A percentile compares a stretch with the other conserved stretches of the same genome.
Conservation (phyloP, 2,113 vertebrate genomes). For the Pachypanchax playfairii region DNA sequence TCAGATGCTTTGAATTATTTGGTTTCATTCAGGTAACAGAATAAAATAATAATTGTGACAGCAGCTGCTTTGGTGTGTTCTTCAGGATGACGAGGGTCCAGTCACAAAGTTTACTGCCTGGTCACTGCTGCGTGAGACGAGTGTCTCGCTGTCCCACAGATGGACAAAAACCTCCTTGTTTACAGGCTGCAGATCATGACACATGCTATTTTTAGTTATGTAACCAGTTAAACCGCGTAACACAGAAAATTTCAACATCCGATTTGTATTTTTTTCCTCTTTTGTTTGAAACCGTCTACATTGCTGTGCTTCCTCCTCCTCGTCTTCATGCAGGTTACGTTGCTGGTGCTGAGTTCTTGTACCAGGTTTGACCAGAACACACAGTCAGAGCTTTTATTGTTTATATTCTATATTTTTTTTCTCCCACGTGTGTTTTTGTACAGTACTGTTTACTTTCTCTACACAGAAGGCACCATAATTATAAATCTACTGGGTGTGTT, state of each 20-base stretch:
- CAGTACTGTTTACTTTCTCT: neutral
- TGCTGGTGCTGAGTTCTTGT: neutral
- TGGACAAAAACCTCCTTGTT: constrained; percentile 53
- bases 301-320: neutral
- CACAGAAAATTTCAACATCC: neutral
- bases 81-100: constrained; percentile 34
- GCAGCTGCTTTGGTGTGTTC: constrained; percentile 48
- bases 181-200: constrained; percentile 34
- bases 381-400: too few relatives aligned
- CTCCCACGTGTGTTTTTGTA: neutral
- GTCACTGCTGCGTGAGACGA: constrained; percentile 20
- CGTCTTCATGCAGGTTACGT: neutral
- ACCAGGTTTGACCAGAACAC: too few relatives aligned
- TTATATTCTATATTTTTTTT: neutral
- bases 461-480: neutral
- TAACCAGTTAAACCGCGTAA: constrained; percentile 18
- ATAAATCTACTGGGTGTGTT: constrained; percentile 18
- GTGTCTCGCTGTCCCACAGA: constrained; percentile 31
- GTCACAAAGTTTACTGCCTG: constrained; percentile 30
- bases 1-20: constrained; percentile 9
- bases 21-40: constrained; percentile 30
- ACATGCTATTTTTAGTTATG: constrained; percentile 34
- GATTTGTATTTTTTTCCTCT: neutral
- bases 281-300: too few relatives aligned
- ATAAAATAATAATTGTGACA: constrained; percentile 27